A percentile compares a stretch with the other conserved stretches of the same genome.
Conservation (phyloP, 1,140 invertebrate species). For the Lepidurus apus region DNA sequence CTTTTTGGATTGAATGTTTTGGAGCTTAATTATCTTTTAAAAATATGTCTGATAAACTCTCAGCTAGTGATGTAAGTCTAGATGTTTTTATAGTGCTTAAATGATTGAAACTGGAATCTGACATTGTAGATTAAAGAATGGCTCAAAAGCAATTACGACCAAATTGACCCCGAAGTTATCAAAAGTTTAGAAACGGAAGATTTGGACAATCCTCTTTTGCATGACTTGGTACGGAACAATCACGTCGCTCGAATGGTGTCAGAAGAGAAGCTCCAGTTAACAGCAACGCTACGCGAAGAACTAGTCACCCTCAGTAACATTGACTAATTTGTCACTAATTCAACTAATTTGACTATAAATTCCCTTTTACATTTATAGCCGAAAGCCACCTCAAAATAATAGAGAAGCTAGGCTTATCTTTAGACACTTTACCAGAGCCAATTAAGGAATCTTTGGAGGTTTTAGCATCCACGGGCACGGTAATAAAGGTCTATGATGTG, state of each 20-base stretch:
- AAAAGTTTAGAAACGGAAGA: conserved; percentile 3
- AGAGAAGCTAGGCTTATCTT: background rate
- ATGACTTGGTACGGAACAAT: background rate
- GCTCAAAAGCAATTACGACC: background rate
- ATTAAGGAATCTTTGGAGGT: background rate
- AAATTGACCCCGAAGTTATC: background rate
- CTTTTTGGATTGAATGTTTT: no score
- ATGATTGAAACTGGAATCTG: background rate
- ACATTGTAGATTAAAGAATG: background rate
- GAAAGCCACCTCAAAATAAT: background rate
- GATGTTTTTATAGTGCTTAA: background rate
- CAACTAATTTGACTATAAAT: background rate
- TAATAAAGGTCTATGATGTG: no score
- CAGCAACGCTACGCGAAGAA: background rate
- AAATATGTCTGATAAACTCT: background rate
- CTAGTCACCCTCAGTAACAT: background rate
- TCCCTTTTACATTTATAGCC: background rate
- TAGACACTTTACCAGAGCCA: background rate
- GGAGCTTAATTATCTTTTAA: no score
- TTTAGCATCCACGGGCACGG: background rate
- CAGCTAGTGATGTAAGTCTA: background rate
- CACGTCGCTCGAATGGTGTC: background rate
- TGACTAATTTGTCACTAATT: background rate
- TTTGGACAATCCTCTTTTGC: background rate
- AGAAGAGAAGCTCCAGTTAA: background rate